A percentile compares a stretch with the other conserved stretches of the same genome.
These are phyloP conservation scores for Noctua janthina DNA, from an alignment of 2,888 invertebrate species.

Conservation along the genomic window DNA sequence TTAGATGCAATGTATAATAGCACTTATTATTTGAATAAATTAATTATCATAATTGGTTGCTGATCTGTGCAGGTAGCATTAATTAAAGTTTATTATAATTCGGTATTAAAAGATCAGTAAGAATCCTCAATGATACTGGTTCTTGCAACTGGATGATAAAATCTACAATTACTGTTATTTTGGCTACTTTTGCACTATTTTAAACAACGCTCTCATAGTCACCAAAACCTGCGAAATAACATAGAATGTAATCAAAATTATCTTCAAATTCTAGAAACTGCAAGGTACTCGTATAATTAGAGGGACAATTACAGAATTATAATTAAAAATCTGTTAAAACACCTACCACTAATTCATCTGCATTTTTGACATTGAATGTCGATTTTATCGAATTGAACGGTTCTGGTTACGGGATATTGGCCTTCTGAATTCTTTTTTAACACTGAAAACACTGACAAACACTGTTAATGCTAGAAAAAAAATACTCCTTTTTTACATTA, in stretches of 20 bases:
- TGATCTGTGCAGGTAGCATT: background rate
- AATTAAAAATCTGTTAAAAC: background rate
- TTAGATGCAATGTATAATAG: slow-evolving; percentile 22
- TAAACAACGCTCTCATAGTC: background rate
- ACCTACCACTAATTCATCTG: background rate
- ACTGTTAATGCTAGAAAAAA: background rate
- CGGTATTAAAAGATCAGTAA: background rate
- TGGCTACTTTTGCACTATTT: background rate
- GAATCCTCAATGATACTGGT: background rate
- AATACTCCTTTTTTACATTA: background rate
- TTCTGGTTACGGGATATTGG: background rate
- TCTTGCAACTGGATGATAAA: background rate
- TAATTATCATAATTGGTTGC: slow-evolving; percentile 31
- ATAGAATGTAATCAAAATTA: background rate
- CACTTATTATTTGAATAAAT: slow-evolving; percentile 28
- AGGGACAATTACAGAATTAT: background rate
- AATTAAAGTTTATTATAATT: slow-evolving; percentile 15
- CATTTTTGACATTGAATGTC: background rate
- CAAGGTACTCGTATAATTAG: background rate
- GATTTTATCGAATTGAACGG: background rate
- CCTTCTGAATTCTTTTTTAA: background rate
- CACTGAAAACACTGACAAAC: too few species aligned
- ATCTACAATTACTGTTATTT: background rate
- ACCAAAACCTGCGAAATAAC: background rate
- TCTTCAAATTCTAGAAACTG: background rate